These are phyloP conservation scores for Limnothrissa miodon DNA, from an alignment of 2,113 vertebrate genomes.

Conservation along the genomic window DNA sequence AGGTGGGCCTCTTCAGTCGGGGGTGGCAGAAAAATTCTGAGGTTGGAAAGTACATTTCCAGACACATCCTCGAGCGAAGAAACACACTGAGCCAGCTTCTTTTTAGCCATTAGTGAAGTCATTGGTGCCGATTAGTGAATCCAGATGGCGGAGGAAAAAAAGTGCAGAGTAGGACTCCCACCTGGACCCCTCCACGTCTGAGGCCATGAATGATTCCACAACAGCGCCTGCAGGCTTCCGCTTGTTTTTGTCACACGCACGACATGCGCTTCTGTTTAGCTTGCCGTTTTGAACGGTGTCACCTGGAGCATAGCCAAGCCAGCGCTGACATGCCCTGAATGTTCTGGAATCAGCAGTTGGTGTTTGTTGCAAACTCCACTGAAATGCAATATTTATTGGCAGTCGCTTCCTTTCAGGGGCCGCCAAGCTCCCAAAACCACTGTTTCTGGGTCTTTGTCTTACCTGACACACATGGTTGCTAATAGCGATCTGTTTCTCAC, in stretches of 20 bases:
- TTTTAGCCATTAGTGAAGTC: not conserved
- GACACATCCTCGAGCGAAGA: not conserved
- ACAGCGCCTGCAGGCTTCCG: not conserved
- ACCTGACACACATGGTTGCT: not conserved
- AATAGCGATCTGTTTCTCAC: not conserved
- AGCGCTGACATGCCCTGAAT: not conserved
- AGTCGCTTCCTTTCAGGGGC: not conserved
- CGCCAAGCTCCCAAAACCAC: not conserved
- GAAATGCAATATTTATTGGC: conserved; percentile 15
- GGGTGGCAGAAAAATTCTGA: not conserved
- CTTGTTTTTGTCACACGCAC: not conserved
- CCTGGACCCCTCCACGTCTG: not conserved
- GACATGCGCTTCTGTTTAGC: not conserved
- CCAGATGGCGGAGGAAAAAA: not conserved
- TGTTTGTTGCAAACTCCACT: not conserved
- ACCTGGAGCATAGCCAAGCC: not conserved
- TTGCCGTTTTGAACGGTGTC: not conserved
- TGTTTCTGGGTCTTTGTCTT: not conserved
- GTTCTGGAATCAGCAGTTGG: conserved; percentile 1
- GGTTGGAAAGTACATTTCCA: not conserved
- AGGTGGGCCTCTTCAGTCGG: not conserved
- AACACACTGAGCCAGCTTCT: not conserved
- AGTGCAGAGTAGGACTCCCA: not conserved
- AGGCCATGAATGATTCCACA: not conserved
- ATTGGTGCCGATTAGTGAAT: not conserved